Base-by-base conservation (phyloP, 2,888 invertebrate genomes). In the Sphecodes monilicornis region DNA sequence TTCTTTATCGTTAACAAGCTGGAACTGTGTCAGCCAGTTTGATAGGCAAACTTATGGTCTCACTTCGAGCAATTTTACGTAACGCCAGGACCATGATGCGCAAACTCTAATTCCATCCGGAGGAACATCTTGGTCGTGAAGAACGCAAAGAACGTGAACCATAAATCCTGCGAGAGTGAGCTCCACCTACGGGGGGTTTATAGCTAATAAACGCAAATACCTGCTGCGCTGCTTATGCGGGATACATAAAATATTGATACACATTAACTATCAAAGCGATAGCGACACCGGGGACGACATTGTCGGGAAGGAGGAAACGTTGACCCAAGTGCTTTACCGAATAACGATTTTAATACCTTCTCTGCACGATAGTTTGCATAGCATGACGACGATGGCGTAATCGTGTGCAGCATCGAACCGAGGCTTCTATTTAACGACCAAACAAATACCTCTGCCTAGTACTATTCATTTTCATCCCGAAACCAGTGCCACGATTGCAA, bases 181-280 rank as follows among this genome's bases (percentile, higher is more conserved):
- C 60, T 50, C 79, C 77, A 85, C 76, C 87, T 85, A 85, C 84
- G 74, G 82, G 73, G 85, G 73, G 89, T 92, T 92, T 92, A 92
- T 92, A 89, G 92, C 90, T 90, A 92, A 92, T 92, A 92, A 92
- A 92, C 88, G 89, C 89, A 90, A 90, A 91, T 91, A 90, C 86
- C 89, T 85, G 76, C 80, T 79, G 74, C 76, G 85, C 80, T 89
- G 84, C 90, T 91, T 90, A 90, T 89, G 86, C 88, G 82, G 87
- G 84, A 90, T 91, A 87, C 90, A 82, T 91, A 89, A 91, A 90
- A 89, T 88, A 91, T 91, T 88, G 89, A 90, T 90, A 88, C 88
- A 69, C 85, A 91, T 91, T 89, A 91, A 91, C 89, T 82, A 79
- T 79, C 80, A 79, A 84, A 89, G 86, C 78, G 86, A 85, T 85